phyloP scores from a whole-genome alignment of 2,888 invertebrate genomes.

The Anthophora plumipes region DNA sequence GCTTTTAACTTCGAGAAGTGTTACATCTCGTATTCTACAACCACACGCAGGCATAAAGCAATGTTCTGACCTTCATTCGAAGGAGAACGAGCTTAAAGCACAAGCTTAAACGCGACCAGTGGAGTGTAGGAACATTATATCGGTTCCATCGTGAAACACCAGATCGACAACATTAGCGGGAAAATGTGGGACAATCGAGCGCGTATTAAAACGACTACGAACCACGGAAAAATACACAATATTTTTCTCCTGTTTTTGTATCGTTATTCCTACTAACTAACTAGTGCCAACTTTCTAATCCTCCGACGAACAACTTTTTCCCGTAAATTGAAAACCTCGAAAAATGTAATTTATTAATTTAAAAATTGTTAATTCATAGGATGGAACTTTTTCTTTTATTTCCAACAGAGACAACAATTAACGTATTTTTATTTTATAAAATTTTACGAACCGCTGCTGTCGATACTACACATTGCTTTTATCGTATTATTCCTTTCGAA shows the following conservation, averaged over 20 bases:
- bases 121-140: constrained; percentile 19
- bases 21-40: not conserved
- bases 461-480: too few relatives aligned
- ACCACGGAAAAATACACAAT: not conserved
- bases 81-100: constrained; percentile 32
- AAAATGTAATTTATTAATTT: too few relatives aligned
- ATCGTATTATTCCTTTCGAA: too few relatives aligned
- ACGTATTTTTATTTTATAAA: too few relatives aligned
- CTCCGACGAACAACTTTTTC: too few relatives aligned
- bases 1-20: not conserved
- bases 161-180: constrained; percentile 26
- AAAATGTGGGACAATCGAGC: constrained; percentile 50
- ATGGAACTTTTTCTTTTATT: too few relatives aligned
- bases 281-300: too few relatives aligned
- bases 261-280: not conserved
- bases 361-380: too few relatives aligned
- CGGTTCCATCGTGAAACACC: constrained; percentile 22
- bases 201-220: constrained; percentile 13
- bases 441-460: too few relatives aligned
- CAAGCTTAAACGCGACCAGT: constrained; percentile 1
- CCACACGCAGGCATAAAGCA: not conserved
- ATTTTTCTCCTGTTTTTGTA: not conserved
- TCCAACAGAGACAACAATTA: too few relatives aligned
- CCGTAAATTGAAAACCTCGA: too few relatives aligned
- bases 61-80: constrained; percentile 34